These are phyloP conservation scores for Pachycephus smyrnensis DNA, from an alignment of 2,888 invertebrate genomes.

Conservation along the genomic window DNA sequence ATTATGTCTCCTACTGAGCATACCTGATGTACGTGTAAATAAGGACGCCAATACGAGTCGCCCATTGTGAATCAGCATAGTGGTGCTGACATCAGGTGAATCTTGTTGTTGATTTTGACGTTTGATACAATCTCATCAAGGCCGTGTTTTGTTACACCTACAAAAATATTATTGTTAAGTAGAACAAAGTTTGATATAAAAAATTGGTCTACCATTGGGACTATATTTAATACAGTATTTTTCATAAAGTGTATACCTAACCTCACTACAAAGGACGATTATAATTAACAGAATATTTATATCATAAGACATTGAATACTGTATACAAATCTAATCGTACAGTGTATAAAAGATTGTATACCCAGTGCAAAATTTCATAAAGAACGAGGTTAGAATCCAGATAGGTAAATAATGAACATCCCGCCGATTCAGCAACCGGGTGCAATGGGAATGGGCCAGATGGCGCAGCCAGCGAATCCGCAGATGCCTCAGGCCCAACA, in stretches of 20 bases:
- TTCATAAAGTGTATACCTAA: not conserved
- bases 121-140: not conserved
- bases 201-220: not conserved
- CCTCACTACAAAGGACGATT: not conserved
- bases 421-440: slow-evolving; percentile 60
- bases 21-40: not conserved
- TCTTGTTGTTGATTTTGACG: not conserved
- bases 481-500: slow-evolving; percentile 57
- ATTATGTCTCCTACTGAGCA: not conserved
- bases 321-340: not conserved
- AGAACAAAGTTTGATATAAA: not conserved
- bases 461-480: slow-evolving; percentile 55
- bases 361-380: not conserved
- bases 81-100: not conserved
- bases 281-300: not conserved
- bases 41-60: not conserved
- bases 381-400: not conserved
- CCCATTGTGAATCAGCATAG: not conserved
- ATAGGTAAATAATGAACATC: slow-evolving; percentile 53
- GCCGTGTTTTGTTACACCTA: not conserved
- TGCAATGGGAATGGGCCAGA: slow-evolving; percentile 59
- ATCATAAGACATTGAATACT: not conserved
- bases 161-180: not conserved
- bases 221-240: not conserved
- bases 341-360: not conserved